Base-by-base conservation (phyloP, 2,113 vertebrate genomes). In the Vicugna pacos region DNA sequence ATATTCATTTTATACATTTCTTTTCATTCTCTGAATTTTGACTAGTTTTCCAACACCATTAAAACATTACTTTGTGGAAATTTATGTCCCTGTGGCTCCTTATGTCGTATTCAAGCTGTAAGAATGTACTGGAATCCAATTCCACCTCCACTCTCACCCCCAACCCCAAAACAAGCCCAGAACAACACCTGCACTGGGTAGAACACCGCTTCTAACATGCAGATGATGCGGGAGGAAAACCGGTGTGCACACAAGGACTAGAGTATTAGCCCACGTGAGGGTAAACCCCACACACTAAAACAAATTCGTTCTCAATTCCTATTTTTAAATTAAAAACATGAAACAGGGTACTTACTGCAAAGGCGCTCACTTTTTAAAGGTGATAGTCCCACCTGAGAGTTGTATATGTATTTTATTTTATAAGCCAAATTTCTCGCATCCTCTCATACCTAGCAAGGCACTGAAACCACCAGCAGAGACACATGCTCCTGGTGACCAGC, bases 261-360 rank as follows among this genome's bases (percentile, higher is more conserved):
- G 5, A 6, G 26, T 8, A 19, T 84, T 38, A 58, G 19, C 30
- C 30, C 17, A 6, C 4, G 56, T 6, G 6, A 0, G 2, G 0
- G 42, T n/a, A 58, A 82, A 35, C 9, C 22, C 17, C 60, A 87
- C 0, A 4, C 26, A 50, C n/a, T 52, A 70, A 91, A 80, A 46
- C 14, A 4, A 62, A 92, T 24, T 77, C 42, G 75, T 92, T 28
- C 38, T 79, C 32, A 54, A 58, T 72, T 82, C 83, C 38, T 52
- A 28, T 7, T 69, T 73, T 80, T 72, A 65, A 56, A 82, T 46
- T 30, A 19, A 28, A 50, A 60, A 79, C 69, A 22, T 13, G 6
- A 7, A 35, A 35, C 12, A 62, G 32, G 6, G 13, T 14, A 42
- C 56, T 17, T 14, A 42, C 56, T 17, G 30, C 6, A 72, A 88